A percentile compares a stretch with the other conserved stretches of the same genome.
phyloP scores from a whole-genome alignment of 2,113 vertebrate genomes.

The Gambusia affinis region DNA sequence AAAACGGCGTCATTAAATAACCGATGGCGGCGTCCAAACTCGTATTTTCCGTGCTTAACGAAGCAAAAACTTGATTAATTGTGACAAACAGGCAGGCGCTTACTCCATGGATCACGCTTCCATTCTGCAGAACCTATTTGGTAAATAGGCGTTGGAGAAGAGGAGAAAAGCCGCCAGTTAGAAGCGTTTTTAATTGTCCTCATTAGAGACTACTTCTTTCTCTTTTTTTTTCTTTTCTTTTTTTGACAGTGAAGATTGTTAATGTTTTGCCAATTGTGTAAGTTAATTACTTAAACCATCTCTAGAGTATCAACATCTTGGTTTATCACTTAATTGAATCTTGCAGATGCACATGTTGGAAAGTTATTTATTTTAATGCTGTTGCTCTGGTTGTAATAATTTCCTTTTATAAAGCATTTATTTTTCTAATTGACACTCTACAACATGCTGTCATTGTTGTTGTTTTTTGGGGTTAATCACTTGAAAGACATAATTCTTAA shows the following conservation, averaged over 20 bases:
- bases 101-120: not conserved
- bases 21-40: not conserved
- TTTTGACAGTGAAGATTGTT: not conserved
- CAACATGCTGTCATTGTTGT: no score
- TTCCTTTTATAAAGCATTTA: not conserved
- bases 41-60: not conserved
- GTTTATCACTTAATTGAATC: not conserved
- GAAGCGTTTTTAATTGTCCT: constrained; percentile 7
- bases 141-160: not conserved
- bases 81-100: not conserved
- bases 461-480: no score
- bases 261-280: not conserved
- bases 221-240: not conserved
- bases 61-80: constrained; percentile 3
- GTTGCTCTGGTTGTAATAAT: no score
- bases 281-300: not conserved
- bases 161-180: not conserved
- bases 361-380: not conserved
- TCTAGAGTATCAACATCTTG: not conserved
- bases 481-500: no score
- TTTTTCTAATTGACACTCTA: not conserved
- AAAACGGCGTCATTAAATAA: not conserved
- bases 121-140: not conserved
- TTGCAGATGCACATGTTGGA: not conserved
- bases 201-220: not conserved